These are phyloP conservation scores for Mareca penelope DNA, from an alignment of 2,797 vertebrate species.

Conservation along the genomic window DNA sequence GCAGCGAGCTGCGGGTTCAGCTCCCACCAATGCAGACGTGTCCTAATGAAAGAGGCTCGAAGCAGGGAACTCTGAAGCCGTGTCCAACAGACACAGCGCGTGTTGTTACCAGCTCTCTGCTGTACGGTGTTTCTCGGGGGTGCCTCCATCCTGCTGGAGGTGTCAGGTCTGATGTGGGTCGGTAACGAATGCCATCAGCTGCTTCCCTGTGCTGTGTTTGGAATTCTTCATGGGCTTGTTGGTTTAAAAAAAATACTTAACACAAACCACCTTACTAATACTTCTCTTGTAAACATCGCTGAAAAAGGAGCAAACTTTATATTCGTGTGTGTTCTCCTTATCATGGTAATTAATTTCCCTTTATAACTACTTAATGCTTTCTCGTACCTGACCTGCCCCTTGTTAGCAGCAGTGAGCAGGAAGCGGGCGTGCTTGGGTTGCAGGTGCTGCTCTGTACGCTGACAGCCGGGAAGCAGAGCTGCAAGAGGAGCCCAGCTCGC, in stretches of 20 bases:
- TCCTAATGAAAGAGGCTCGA: neutral
- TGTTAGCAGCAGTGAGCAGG: slow-evolving; percentile 40
- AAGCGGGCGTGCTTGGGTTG: slow-evolving; percentile 21
- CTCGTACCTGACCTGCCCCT: slow-evolving; percentile 48
- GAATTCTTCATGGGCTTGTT: slow-evolving; percentile 45
- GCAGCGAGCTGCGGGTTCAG: fast-evolving
- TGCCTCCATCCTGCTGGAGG: neutral
- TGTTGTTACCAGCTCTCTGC: fast-evolving
- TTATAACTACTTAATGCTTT: slow-evolving; percentile 71
- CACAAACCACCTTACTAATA: slow-evolving; percentile 51
- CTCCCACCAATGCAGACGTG: neutral
- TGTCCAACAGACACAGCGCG: fast-evolving
- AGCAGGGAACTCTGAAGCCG: fast-evolving
- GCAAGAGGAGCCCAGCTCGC: neutral
- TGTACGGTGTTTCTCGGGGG: neutral
- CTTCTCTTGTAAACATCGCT: slow-evolving; percentile 60
- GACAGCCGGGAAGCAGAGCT: neutral
- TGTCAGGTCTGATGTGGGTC: neutral
- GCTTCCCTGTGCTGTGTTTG: neutral
- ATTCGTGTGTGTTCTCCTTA: slow-evolving; percentile 67
- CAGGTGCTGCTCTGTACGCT: neutral
- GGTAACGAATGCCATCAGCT: neutral
- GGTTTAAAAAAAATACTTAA: neutral
- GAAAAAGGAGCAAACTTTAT: slow-evolving; percentile 53
- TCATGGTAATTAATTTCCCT: slow-evolving; percentile 75